These are phyloP conservation scores for Microcebus tavaratra DNA, from an alignment of 2,113 vertebrate species.

Conservation along the genomic window DNA sequence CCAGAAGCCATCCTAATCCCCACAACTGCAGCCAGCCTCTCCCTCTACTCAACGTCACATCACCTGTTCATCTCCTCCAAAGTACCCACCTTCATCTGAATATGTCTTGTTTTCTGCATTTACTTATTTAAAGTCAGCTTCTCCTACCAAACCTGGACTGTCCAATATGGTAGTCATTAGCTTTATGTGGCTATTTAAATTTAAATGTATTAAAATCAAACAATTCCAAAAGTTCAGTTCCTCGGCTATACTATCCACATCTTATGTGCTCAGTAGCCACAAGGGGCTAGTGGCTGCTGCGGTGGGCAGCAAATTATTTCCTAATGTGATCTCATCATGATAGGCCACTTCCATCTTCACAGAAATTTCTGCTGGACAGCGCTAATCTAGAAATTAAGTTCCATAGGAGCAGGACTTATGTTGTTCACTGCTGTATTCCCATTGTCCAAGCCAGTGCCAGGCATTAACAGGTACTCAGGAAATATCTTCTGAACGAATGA, in stretches of 20 bases:
- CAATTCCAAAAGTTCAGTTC: background rate
- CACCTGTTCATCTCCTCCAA: background rate
- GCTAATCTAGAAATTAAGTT: background rate
- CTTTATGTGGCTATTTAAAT: background rate
- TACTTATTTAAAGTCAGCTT: background rate
- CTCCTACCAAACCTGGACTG: background rate
- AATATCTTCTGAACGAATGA: background rate
- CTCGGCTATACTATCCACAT: background rate
- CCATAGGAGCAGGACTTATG: background rate
- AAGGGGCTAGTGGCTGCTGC: background rate
- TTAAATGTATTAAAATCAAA: background rate
- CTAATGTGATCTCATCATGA: background rate
- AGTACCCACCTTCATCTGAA: background rate
- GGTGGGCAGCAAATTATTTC: background rate
- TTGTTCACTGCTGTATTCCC: background rate
- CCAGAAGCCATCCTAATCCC: background rate
- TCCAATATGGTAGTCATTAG: background rate
- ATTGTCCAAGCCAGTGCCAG: background rate
- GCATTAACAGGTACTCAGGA: background rate
- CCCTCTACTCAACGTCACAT: no score
- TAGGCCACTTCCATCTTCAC: background rate
- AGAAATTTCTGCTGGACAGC: background rate
- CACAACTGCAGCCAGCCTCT: background rate
- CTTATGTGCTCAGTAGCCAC: background rate
- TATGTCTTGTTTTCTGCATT: background rate